Conservation (phyloP, 2,113 vertebrate genomes). For the Anolis sagrei region DNA sequence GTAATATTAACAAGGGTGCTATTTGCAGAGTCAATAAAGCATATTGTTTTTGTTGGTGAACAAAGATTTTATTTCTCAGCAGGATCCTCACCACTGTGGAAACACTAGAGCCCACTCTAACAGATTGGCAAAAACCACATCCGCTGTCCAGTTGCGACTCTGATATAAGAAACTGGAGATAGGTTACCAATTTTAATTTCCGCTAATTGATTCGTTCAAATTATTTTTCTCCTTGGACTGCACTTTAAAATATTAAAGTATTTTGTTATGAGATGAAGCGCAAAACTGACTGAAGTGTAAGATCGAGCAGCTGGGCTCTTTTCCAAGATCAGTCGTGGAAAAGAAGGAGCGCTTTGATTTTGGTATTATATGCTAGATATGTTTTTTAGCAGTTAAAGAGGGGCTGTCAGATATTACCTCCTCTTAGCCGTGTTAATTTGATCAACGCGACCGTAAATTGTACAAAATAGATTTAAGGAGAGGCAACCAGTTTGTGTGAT, state of each 20-base stretch:
- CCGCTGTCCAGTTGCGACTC: not conserved
- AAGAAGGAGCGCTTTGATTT: not conserved
- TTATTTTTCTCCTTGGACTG: not conserved
- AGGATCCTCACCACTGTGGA: not conserved
- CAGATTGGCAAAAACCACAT: not conserved
- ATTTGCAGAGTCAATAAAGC: not conserved
- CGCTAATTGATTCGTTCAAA: not conserved
- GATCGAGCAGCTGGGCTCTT: not conserved
- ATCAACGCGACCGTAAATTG: not conserved
- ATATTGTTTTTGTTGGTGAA: not conserved
- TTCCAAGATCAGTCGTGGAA: not conserved
- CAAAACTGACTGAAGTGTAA: not conserved
- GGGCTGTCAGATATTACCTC: conserved; percentile 38
- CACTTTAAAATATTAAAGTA: conserved; percentile 2
- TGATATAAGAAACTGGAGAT: not conserved
- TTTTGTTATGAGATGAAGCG: not conserved
- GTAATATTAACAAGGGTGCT: not conserved
- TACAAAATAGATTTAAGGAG: conserved; percentile 12
- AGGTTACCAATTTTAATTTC: not conserved
- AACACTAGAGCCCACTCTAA: no score
- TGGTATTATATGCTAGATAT: not conserved
- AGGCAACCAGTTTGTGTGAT: not conserved
- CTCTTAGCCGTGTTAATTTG: conserved; percentile 9
- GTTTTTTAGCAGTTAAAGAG: not conserved
- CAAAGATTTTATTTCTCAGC: not conserved